A percentile compares a stretch with the other conserved stretches of the same genome.
Evolutionary conservation across 2,113 vertebrate species (phyloP).

Genomic region (Stegostoma tigrinum): DNA sequence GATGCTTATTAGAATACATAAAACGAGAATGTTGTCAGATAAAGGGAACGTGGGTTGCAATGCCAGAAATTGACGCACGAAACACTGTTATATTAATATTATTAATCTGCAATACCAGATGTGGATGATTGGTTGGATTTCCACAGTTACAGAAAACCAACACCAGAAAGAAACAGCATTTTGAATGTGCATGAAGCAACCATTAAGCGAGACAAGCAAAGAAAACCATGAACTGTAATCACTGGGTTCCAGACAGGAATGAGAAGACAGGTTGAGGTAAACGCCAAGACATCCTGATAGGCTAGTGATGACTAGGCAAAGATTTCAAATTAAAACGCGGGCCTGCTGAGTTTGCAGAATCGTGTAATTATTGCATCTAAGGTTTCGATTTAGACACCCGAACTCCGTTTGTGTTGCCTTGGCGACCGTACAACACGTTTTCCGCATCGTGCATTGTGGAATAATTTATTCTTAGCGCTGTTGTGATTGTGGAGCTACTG

Average conservation of each 20-base stretch:
- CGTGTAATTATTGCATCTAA: not conserved
- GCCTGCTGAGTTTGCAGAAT: slow-evolving; percentile 16
- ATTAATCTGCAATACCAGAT: slow-evolving; percentile 6
- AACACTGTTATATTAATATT: not conserved
- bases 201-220: not conserved
- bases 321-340: not conserved
- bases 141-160: not conserved
- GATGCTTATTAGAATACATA: not conserved
- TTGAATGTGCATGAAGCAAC: not conserved
- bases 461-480: not conserved
- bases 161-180: not conserved
- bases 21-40: not conserved
- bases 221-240: not conserved
- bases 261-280: not conserved
- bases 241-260: not conserved
- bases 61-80: not conserved
- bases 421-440: not conserved
- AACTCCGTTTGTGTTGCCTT: not conserved
- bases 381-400: not conserved
- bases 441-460: slow-evolving; percentile 1
- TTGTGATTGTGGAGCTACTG: not conserved
- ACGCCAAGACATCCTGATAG: not conserved
- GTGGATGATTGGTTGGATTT: not conserved
- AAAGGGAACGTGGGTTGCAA: not conserved
- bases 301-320: slow-evolving; percentile 29